Evolutionary conservation across 2,113 vertebrate genomes (phyloP).

Genomic region (Pygathrix nemaeus): DNA sequence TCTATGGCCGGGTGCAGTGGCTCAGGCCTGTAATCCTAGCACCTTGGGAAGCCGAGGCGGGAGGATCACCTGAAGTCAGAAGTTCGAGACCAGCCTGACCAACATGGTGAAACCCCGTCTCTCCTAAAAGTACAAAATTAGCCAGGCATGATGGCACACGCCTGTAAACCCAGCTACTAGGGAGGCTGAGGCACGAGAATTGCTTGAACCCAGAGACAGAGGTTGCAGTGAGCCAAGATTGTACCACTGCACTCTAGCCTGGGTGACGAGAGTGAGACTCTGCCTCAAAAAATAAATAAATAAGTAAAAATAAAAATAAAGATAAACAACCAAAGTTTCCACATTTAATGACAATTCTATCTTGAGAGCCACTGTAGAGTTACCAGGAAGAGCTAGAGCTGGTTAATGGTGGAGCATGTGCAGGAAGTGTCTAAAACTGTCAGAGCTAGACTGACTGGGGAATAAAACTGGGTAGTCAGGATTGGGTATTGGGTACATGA

Average conservation of each 20-base stretch:
- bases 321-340: not conserved
- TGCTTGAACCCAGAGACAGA: not conserved
- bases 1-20: not conserved
- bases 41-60: too few relatives aligned
- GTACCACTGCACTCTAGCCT: not conserved
- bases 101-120: not conserved
- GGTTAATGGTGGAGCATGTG: not conserved
- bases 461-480: not conserved
- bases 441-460: not conserved
- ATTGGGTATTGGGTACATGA: not conserved
- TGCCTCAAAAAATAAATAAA: not conserved
- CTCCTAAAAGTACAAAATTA: not conserved
- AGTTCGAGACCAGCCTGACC: not conserved
- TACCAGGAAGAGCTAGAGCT: not conserved
- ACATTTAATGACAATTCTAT: not conserved
- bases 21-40: too few relatives aligned
- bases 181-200: not conserved
- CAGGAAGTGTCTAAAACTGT: not conserved
- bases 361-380: not conserved
- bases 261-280: not conserved
- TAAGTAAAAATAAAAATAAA: not conserved
- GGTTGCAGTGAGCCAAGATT: too few relatives aligned
- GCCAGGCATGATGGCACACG: not conserved
- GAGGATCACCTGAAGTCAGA: not conserved
- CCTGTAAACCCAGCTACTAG: not conserved